A percentile compares a stretch with the other conserved stretches of the same genome.
phyloP scores from a whole-genome alignment of 1,140 invertebrate species.

The Eumeta japonica region DNA sequence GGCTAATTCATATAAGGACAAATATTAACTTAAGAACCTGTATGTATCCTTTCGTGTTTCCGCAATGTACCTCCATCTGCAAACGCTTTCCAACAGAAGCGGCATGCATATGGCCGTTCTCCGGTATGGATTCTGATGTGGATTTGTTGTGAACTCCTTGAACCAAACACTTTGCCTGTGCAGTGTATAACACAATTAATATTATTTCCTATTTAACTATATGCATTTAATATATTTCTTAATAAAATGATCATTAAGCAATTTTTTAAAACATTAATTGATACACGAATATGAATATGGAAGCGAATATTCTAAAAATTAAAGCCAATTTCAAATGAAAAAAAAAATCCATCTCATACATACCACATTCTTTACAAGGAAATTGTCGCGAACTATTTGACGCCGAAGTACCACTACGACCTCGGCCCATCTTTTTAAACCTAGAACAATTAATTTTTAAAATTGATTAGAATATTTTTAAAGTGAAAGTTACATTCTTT shows the following conservation, averaged over 20 bases:
- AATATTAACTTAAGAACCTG: slow-evolving; percentile 54
- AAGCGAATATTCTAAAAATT: too few relatives aligned
- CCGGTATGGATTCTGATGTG: slow-evolving; percentile 87
- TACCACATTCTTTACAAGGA: slow-evolving; percentile 78
- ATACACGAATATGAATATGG: too few relatives aligned
- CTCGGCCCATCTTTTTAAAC: slow-evolving; percentile 31
- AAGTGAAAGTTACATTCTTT: too few relatives aligned
- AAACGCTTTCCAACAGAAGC: slow-evolving; percentile 98
- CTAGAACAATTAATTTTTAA: too few relatives aligned
- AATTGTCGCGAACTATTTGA: slow-evolving; percentile 58
- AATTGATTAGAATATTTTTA: too few relatives aligned
- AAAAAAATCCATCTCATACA: too few relatives aligned
- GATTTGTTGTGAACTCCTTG: slow-evolving; percentile 89
- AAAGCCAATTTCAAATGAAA: too few relatives aligned
- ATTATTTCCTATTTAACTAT: not conserved
- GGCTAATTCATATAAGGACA: too few relatives aligned
- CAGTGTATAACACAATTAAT: too few relatives aligned
- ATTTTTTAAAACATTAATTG: too few relatives aligned
- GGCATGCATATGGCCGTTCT: slow-evolving; percentile 83
- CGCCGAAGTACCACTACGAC: slow-evolving; percentile 25
- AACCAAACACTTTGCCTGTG: slow-evolving; percentile 77
- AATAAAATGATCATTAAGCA: too few relatives aligned
- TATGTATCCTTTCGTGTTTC: slow-evolving; percentile 97
- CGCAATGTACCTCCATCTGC: slow-evolving; percentile 96
- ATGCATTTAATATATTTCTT: too few relatives aligned